phyloP scores from a whole-genome alignment of 2,888 invertebrate species.

The Gryllus longicercus region DNA sequence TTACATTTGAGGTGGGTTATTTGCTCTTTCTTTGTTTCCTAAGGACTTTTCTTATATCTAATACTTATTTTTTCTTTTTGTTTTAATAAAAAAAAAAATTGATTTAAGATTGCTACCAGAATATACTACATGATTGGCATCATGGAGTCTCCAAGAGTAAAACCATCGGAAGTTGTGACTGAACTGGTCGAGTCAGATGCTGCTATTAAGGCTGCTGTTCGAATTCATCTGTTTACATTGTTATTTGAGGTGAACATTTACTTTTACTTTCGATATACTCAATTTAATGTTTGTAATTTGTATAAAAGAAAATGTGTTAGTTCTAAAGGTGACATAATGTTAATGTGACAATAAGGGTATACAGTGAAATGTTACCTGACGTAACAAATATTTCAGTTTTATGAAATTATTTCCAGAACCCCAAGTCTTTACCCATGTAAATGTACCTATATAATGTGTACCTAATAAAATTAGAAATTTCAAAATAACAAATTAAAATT shows the following conservation, averaged over 20 bases:
- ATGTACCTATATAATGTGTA: too few relatives aligned
- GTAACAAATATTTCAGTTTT: too few relatives aligned
- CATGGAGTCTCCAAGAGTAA: background rate
- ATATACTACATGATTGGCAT: slow-evolving; percentile 44
- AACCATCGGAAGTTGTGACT: slow-evolving; percentile 42
- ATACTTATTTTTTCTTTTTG: background rate
- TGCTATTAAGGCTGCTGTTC: slow-evolving; percentile 51
- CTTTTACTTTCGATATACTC: background rate
- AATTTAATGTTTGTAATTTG: too few relatives aligned
- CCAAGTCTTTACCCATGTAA: too few relatives aligned
- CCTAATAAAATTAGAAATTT: too few relatives aligned
- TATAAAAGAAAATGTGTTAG: too few relatives aligned
- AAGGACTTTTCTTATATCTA: background rate
- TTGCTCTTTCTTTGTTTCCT: background rate
- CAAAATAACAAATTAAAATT: too few relatives aligned
- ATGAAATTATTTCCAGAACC: too few relatives aligned
- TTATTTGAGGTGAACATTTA: slow-evolving; percentile 50
- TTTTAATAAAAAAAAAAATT: background rate
- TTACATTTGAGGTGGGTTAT: slow-evolving; percentile 46
- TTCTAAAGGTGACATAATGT: too few relatives aligned
- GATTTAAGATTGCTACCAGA: slow-evolving; percentile 42
- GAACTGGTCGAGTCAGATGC: slow-evolving; percentile 38
- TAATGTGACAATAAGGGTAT: too few relatives aligned
- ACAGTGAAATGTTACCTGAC: too few relatives aligned
- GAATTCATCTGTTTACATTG: slow-evolving; percentile 66